Base-by-base conservation (phyloP, 2,797 vertebrate species). In the Protosalanx chinensis region DNA sequence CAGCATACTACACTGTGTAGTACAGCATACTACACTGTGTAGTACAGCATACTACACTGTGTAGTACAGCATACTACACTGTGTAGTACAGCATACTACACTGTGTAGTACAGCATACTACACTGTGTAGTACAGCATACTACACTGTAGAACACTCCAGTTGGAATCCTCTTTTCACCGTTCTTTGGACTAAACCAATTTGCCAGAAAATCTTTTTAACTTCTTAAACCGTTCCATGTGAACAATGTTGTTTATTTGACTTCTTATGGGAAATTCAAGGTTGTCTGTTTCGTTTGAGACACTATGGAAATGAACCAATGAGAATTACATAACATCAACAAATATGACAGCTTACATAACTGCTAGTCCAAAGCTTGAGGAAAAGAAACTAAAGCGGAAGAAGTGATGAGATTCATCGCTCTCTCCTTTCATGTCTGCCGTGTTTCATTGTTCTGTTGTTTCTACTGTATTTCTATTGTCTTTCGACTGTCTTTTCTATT, bases 161-260 rank as follows among this genome's bases (percentile, higher is more conserved):
- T 53, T n/a, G 18, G 51, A 53, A 56, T 56, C 18, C n/a, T 56
- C 15, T 56, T 63, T 63, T 60, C 60, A 71, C 64, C 30, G 64
- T 64, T n/a, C 13, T 37, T 64, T 33, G 61, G 30, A n/a, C n/a
- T 41, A 23, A 8, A 23, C 12, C 35, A 64, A 64, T 41, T 16
- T 20, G 7, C 41, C n/a, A 41, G 10, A 46, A 46, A 46, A 12
- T 1, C 2, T 4, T 35, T 27, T 27, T 27, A 27, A 35, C 33
- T 35, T 33, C 33, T 33, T 35, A 35, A 35, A 35, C 33, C 33
- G 6, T 35, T 35, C 33, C 33, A 27, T 35, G 41, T 46, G 12
- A 46, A 46, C 12, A 3, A 46, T 3, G 12, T 8, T 46, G 12
- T 46, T 46, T 46, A 46, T 46, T 12, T 46, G 41, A 46, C 41